Base-by-base conservation (phyloP, 2,797 vertebrate genomes). In the Microchirus variegatus region DNA sequence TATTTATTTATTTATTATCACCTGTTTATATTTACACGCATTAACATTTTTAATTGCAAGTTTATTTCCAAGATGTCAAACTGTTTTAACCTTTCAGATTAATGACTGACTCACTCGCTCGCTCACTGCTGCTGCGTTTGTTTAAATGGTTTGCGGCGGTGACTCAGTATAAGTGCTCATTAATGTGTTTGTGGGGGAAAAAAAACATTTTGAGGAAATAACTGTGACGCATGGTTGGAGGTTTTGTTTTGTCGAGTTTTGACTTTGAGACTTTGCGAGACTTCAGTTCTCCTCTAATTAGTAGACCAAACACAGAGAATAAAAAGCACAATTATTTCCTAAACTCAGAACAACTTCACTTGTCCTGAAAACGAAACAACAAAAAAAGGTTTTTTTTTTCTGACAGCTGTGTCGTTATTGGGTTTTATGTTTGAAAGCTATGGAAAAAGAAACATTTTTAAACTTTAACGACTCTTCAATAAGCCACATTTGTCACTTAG, bases 221-320 rank as follows among this genome's bases (percentile, higher is more conserved):
- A 40, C 15, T 26, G 8, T 38, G 31, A 35, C 9, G 0, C 16
- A 9, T 48, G 41, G 38, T 22, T 16, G 47, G 14, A 37, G 13
- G 11, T 19, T 35, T 19, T 11, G 3, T 10, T 14, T 6, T 31
- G 18, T 47, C 65, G 43, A 22, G 22, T 22, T 22, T 46, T 43
- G 45, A 55, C 31, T 53, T 58, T 50, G 3, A 57, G 53, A 65
- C 41, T 59, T 17, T 37, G 9, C 17, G 12, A 59, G 18, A 22
- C 19, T 11, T 59, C 9, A 11, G 8, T 38, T 66, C 8, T 53
- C 40, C 31, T 61, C 46, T 69, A 70, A 80, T 75, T 58, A 65
- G 51, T 58, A 65, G 51, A 22, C n/a, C 36, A 48, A 48, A 44
- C 36, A 55, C 15, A 35, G 3, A 35, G 3, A 1, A 12, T 5